These are phyloP conservation scores for Pachycephala philippinensis DNA, from an alignment of 2,113 vertebrate genomes.

Conservation along the genomic window DNA sequence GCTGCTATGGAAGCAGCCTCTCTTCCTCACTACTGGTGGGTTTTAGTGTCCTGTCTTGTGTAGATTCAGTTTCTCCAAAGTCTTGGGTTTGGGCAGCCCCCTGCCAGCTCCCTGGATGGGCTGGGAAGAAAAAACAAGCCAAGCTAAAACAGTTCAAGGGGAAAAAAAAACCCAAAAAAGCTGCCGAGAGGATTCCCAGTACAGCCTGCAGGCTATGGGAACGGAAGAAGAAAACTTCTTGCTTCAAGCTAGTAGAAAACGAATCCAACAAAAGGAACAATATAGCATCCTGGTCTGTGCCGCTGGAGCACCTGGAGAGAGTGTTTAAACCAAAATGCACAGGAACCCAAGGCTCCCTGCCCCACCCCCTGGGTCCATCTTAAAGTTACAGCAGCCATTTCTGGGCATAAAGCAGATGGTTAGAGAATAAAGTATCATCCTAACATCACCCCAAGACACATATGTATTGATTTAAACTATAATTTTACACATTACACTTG, in stretches of 20 bases:
- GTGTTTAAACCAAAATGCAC: neutral
- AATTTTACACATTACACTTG: neutral
- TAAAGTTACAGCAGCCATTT: neutral
- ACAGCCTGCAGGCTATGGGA: neutral
- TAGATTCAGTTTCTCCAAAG: neutral
- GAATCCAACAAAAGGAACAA: neutral
- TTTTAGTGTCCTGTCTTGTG: neutral
- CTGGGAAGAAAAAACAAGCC: neutral
- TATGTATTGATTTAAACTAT: neutral
- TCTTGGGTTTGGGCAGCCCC: neutral
- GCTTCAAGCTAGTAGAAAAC: neutral
- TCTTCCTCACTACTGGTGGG: neutral
- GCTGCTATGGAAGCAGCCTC: neutral
- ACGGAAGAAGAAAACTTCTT: neutral
- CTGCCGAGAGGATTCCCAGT: neutral
- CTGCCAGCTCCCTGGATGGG: neutral
- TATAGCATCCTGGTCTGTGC: neutral
- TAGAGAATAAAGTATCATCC: neutral
- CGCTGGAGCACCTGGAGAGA: neutral
- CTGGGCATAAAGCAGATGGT: neutral
- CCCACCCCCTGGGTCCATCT: neutral
- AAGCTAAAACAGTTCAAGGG: neutral
- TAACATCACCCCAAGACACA: neutral
- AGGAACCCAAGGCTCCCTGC: neutral
- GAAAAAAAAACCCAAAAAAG: neutral